Percentiles rank a stretch among this genome's conserved stretches.
These are phyloP conservation scores for Neotoma lepida DNA, from an alignment of 2,113 vertebrate species.

Conservation along the genomic window DNA sequence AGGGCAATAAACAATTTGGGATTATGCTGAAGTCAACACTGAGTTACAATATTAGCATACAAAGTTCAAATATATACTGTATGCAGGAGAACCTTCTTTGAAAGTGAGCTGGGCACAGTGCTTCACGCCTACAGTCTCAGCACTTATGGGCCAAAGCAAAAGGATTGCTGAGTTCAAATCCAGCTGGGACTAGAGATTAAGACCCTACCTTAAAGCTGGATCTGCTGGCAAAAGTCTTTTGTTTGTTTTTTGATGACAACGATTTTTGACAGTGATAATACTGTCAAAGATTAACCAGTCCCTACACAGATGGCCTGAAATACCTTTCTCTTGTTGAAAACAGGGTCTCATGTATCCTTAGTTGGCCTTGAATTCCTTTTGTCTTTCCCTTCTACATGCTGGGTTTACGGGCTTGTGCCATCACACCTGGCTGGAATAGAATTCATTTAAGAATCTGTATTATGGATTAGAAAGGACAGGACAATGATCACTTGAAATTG, in stretches of 20 bases:
- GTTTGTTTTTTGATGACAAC: background rate
- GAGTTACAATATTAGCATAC: conserved; percentile 11
- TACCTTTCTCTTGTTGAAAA: background rate
- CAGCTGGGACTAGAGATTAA: background rate
- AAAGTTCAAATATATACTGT: background rate
- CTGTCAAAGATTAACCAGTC: background rate
- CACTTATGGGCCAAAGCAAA: background rate
- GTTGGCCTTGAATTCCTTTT: background rate
- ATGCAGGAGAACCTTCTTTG: background rate
- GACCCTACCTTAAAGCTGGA: background rate
- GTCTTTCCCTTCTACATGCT: background rate
- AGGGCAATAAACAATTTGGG: background rate
- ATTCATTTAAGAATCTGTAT: background rate
- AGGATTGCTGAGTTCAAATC: background rate
- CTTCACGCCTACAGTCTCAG: background rate
- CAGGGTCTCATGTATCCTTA: background rate
- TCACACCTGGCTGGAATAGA: background rate
- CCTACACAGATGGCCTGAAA: background rate
- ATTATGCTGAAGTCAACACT: conserved; percentile 19
- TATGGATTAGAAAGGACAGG: background rate
- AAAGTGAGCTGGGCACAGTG: background rate
- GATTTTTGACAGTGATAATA: conserved; percentile 27
- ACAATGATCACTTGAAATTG: conserved; percentile 16
- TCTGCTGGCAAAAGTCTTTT: background rate
- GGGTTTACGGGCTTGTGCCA: background rate